phyloP scores from a whole-genome alignment of 1,140 invertebrate species.

The Lerema accius region DNA sequence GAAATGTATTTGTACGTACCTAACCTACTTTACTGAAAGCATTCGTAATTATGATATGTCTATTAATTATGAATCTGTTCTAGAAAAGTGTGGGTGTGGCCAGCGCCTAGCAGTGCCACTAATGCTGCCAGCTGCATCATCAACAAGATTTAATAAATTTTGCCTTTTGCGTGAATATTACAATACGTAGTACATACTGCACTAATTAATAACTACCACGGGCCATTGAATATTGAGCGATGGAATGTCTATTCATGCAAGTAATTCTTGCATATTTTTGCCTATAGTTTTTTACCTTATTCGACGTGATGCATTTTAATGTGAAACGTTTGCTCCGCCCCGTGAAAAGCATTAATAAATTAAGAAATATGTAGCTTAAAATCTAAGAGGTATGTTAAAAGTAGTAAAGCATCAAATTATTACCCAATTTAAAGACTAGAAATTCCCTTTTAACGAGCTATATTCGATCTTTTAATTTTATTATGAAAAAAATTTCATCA shows the following conservation, averaged over 20 bases:
- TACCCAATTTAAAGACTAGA: conserved; percentile 10
- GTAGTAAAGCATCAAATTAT: neutral
- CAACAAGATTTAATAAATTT: conserved; percentile 11
- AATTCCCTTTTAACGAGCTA: too few relatives aligned
- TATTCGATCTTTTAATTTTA: too few relatives aligned
- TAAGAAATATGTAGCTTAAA: too few relatives aligned
- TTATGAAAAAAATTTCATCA: too few relatives aligned
- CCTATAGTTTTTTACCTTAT: conserved; percentile 19
- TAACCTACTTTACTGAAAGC: neutral
- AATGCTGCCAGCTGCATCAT: too few relatives aligned
- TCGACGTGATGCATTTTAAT: neutral
- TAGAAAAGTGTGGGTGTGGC: conserved; percentile 5
- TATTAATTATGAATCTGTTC: conserved; percentile 24
- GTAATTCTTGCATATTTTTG: conserved; percentile 49
- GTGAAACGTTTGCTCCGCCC: neutral
- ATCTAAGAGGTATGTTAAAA: too few relatives aligned
- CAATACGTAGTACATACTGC: conserved; percentile 15
- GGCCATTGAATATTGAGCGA: conserved; percentile 57
- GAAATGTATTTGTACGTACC: too few relatives aligned
- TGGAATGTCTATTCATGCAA: conserved; percentile 53
- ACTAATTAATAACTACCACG: conserved; percentile 47
- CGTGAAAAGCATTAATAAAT: neutral
- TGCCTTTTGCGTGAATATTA: conserved; percentile 20
- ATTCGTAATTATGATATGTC: conserved; percentile 7
- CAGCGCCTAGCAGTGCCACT: too few relatives aligned